phyloP scores from a whole-genome alignment of 1,140 invertebrate genomes.

The Helicoverpa armigera region DNA sequence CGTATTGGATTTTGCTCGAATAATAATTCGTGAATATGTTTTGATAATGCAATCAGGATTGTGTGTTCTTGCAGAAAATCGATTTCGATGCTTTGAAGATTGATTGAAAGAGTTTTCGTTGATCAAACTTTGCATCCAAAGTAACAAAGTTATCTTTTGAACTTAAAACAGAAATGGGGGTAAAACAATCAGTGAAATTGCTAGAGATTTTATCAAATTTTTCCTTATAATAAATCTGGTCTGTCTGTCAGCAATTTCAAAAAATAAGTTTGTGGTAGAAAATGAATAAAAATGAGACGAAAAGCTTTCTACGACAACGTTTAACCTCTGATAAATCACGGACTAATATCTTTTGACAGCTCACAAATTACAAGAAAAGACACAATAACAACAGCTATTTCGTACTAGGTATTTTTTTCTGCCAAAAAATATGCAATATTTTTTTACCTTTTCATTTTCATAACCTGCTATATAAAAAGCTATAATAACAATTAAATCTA shows the following conservation, averaged over 20 bases:
- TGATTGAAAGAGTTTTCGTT: too few relatives aligned
- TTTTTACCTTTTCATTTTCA: too few relatives aligned
- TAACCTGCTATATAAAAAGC: too few relatives aligned
- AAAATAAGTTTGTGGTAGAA: constrained; percentile 7
- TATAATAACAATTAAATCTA: too few relatives aligned
- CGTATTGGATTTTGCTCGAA: background rate
- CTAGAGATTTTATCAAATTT: background rate
- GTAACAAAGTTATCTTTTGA: too few relatives aligned
- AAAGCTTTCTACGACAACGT: background rate
- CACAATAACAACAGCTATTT: background rate
- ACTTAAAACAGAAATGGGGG: background rate
- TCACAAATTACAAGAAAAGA: constrained; percentile 9
- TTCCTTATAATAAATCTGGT: too few relatives aligned
- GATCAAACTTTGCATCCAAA: too few relatives aligned
- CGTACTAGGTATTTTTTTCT: background rate
- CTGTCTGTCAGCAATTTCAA: background rate
- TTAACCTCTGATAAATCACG: constrained; percentile 33
- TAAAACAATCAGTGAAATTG: constrained; percentile 1
- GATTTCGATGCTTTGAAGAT: too few relatives aligned
- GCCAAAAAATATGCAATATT: too few relatives aligned
- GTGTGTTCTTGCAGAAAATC: too few relatives aligned
- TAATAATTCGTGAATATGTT: background rate
- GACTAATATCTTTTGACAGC: constrained; percentile 22
- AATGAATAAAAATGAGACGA: constrained; percentile 26
- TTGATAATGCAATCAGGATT: background rate